Conservation (phyloP, 2,888 invertebrate species). For the Meliscaeva auricollis region DNA sequence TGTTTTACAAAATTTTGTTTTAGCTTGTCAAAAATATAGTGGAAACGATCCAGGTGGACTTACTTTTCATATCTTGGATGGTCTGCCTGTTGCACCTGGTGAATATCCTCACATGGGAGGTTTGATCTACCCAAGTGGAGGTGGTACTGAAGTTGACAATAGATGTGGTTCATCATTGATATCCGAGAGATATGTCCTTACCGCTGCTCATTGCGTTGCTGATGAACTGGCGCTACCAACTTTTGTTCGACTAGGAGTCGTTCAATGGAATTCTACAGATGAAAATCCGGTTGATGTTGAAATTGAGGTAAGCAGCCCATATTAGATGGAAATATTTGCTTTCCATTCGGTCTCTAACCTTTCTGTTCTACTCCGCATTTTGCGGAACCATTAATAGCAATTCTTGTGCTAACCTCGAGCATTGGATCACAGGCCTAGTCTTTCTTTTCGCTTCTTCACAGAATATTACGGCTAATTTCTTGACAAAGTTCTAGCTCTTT, state of each 20-base stretch:
- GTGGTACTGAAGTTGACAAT: slow-evolving; percentile 33
- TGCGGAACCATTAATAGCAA: too few species aligned
- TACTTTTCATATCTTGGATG: slow-evolving; percentile 75
- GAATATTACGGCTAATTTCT: too few species aligned
- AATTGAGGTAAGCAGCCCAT: slow-evolving; percentile 43
- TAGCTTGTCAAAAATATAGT: slow-evolving; percentile 50
- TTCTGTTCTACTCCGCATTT: too few species aligned
- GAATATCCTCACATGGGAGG: slow-evolving; percentile 78
- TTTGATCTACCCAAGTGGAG: slow-evolving; percentile 57
- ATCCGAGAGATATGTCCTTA: slow-evolving; percentile 67
- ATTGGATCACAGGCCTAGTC: too few species aligned
- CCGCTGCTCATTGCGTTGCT: slow-evolving; percentile 76
- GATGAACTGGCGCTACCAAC: slow-evolving; percentile 42
- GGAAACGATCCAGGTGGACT: slow-evolving; percentile 27
- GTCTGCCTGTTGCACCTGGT: slow-evolving; percentile 67
- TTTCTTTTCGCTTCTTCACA: too few species aligned
- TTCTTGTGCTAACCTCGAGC: too few species aligned
- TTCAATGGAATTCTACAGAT: slow-evolving; percentile 46
- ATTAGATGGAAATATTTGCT: not conserved
- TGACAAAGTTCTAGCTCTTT: too few species aligned
- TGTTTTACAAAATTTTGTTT: not conserved
- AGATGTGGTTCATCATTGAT: slow-evolving; percentile 75
- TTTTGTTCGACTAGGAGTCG: slow-evolving; percentile 67
- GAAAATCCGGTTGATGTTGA: slow-evolving; percentile 45
- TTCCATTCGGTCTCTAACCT: not conserved